Evolutionary conservation across 1,140 invertebrate genomes (phyloP).

Genomic region (Coelopa frigida): DNA sequence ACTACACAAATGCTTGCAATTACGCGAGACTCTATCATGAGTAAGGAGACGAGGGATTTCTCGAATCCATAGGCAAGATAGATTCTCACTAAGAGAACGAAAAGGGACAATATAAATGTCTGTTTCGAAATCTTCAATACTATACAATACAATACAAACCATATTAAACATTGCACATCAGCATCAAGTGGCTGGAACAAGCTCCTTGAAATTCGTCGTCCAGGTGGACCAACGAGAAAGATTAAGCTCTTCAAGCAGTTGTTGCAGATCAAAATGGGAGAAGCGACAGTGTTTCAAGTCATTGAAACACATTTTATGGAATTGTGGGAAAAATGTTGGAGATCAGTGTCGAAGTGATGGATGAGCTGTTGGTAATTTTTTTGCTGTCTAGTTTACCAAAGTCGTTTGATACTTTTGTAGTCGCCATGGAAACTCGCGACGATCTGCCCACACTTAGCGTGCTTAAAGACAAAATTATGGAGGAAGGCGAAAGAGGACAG

Average conservation of each 20-base stretch:
- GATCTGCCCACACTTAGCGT: constrained; percentile 8
- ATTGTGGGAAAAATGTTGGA: constrained; percentile 8
- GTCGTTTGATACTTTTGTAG: constrained; percentile 14
- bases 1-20: too few species aligned
- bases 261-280: constrained; percentile 8
- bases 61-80: too few species aligned
- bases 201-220: constrained; percentile 13
- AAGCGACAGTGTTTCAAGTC: constrained; percentile 4
- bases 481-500: too few species aligned
- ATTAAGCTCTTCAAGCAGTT: constrained; percentile 13
- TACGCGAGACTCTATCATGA: too few species aligned
- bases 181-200: too few species aligned
- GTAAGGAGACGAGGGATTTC: too few species aligned
- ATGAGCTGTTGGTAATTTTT: constrained; percentile 14
- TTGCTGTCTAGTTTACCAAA: constrained; percentile 14
- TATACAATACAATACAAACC: too few species aligned
- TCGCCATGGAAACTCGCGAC: constrained; percentile 16
- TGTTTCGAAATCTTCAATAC: too few species aligned
- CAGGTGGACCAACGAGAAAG: constrained; percentile 11
- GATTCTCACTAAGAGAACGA: too few species aligned
- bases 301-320: constrained; percentile 11
- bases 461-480: constrained; percentile 15
- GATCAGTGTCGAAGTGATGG: constrained; percentile 7
- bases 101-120: too few species aligned
- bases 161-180: too few species aligned